phyloP scores from a whole-genome alignment of 2,113 vertebrate genomes.

The Lontra canadensis region DNA sequence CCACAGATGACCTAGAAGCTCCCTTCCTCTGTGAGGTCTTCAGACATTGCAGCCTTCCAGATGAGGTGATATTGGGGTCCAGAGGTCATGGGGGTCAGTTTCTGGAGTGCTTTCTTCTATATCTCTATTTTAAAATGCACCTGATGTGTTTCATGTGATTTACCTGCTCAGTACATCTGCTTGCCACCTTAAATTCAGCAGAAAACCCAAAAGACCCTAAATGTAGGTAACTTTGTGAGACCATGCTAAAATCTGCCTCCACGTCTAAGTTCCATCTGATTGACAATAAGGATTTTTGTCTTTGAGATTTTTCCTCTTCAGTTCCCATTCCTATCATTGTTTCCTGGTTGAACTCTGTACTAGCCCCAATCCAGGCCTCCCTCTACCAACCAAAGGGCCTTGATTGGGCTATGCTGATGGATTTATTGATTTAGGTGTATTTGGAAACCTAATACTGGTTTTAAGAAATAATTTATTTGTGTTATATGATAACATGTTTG shows the following conservation, averaged over 20 bases:
- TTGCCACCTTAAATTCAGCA: background rate
- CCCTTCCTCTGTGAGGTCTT: background rate
- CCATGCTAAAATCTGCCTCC: background rate
- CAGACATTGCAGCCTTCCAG: background rate
- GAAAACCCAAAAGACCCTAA: background rate
- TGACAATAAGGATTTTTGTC: background rate
- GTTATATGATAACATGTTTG: background rate
- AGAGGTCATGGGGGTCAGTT: background rate
- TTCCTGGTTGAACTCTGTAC: background rate
- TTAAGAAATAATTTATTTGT: background rate
- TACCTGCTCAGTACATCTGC: background rate
- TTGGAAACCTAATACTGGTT: background rate
- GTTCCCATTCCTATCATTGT: background rate
- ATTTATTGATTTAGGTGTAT: background rate
- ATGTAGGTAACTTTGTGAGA: background rate
- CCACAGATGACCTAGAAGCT: background rate
- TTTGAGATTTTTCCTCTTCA: background rate
- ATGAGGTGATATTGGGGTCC: background rate
- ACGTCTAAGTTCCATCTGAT: background rate
- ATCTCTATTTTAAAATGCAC: background rate
- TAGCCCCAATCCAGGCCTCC: background rate
- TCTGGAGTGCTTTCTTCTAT: background rate
- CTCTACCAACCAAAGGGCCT: background rate
- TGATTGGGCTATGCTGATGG: background rate
- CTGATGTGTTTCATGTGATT: background rate